phyloP scores from a whole-genome alignment of 1,140 invertebrate species.

The Batillaria attramentaria region DNA sequence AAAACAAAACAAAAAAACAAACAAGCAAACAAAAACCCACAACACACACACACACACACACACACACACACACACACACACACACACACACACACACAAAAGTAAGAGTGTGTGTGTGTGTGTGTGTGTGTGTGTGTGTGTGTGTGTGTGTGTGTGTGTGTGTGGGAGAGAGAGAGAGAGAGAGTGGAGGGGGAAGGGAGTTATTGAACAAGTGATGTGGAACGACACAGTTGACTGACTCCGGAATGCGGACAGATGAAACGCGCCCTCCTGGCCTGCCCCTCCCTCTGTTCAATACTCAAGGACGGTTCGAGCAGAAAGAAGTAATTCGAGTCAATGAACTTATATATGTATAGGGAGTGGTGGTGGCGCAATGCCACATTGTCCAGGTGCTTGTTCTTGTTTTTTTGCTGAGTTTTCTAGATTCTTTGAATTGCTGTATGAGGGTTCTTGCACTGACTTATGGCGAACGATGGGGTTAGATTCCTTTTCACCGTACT shows the following conservation, averaged over 20 bases:
- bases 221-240: background rate
- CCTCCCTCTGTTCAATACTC: background rate
- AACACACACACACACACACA: slow-evolving; percentile 7
- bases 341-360: background rate
- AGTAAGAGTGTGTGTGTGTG: background rate
- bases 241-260: too few relatives aligned
- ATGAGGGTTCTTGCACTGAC: too few relatives aligned
- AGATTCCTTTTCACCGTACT: too few relatives aligned
- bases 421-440: too few relatives aligned
- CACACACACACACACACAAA: background rate
- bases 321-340: background rate
- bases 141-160: slow-evolving; percentile 2
- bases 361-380: too few relatives aligned
- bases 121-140: background rate
- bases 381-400: too few relatives aligned
- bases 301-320: background rate
- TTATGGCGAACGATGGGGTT: too few relatives aligned
- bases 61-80: slow-evolving; percentile 3
- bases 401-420: too few relatives aligned
- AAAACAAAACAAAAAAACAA: too few relatives aligned
- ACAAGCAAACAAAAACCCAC: too few relatives aligned
- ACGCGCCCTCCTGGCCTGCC: background rate
- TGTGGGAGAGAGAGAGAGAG: background rate
- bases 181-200: background rate
- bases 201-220: background rate